Conservation (phyloP, 2,113 vertebrate species). For the Leptobrachium ailaonicum region DNA sequence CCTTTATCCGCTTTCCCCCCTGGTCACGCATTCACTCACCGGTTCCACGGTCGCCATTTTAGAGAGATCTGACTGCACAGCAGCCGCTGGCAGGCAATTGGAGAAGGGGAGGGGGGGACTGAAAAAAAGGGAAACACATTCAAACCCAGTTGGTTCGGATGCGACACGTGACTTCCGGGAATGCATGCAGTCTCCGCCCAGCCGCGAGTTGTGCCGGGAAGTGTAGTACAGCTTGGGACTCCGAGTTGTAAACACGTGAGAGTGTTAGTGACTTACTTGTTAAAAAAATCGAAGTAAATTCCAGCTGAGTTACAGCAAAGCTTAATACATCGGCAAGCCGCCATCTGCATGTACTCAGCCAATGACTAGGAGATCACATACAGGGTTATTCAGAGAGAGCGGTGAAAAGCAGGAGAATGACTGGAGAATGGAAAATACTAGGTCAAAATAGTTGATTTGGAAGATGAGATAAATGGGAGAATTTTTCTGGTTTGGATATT, state of each 20-base stretch:
- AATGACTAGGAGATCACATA: no score
- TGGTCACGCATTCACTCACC: conserved; percentile 74
- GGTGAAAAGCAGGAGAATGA: no score
- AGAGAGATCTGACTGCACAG: conserved; percentile 69
- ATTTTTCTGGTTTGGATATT: no score
- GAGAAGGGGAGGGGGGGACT: conserved; percentile 60
- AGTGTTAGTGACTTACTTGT: neutral
- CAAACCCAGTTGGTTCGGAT: conserved; percentile 69
- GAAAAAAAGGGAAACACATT: conserved; percentile 56
- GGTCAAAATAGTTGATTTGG: no score
- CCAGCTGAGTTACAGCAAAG: no score
- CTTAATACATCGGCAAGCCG: no score
- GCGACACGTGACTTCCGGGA: conserved; percentile 62
- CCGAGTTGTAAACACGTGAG: neutral
- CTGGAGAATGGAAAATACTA: no score
- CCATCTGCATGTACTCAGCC: no score
- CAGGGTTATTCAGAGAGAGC: no score
- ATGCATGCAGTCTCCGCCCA: conserved; percentile 50
- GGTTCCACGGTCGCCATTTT: conserved; percentile 94
- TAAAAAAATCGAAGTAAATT: no score
- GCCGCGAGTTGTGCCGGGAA: conserved; percentile 58
- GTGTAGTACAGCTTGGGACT: conserved; percentile 54
- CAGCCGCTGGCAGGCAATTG: conserved; percentile 62
- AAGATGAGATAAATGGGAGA: no score
- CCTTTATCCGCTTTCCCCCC: neutral